These are phyloP conservation scores for Epizoanthus stellaris DNA, from an alignment of 92 coral and sea anemone species.

Conservation along the genomic window DNA sequence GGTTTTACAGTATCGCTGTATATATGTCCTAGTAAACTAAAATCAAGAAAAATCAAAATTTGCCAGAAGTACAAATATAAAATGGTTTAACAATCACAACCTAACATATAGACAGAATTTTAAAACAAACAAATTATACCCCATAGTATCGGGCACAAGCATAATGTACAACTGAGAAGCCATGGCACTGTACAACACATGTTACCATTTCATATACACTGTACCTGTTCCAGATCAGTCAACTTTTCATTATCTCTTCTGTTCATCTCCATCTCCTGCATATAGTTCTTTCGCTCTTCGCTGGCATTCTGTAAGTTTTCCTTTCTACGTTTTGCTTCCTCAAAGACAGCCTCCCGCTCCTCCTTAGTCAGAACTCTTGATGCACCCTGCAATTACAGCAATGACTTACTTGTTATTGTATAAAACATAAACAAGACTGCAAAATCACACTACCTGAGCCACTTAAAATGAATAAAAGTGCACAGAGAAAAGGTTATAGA, in stretches of 20 bases:
- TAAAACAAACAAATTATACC: too few relatives aligned
- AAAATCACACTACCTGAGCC: not conserved
- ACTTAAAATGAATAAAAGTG: not conserved
- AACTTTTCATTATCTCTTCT: constrained; percentile 92
- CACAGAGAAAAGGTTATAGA: not conserved
- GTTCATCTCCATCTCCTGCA: constrained; percentile 92
- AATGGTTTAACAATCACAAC: too few relatives aligned
- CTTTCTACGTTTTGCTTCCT: constrained; percentile 83
- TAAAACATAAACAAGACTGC: not conserved
- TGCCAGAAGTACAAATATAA: too few relatives aligned
- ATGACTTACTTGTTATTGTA: not conserved
- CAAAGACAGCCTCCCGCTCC: constrained; percentile 74
- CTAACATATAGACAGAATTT: not conserved
- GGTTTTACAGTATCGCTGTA: too few relatives aligned
- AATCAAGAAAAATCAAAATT: too few relatives aligned
- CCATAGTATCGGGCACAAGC: too few relatives aligned
- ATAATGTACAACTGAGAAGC: not conserved
- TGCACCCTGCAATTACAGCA: constrained; percentile 68
- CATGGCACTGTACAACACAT: not conserved
- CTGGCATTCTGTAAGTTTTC: constrained; percentile 84
- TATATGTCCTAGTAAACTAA: too few relatives aligned
- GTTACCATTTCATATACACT: not conserved
- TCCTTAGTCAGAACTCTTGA: constrained; percentile 85
- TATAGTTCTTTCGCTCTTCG: constrained; percentile 95
- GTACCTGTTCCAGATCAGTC: constrained; percentile 94